Conservation (phyloP, 2,888 invertebrate species). For the Barypeithes pellucidus region DNA sequence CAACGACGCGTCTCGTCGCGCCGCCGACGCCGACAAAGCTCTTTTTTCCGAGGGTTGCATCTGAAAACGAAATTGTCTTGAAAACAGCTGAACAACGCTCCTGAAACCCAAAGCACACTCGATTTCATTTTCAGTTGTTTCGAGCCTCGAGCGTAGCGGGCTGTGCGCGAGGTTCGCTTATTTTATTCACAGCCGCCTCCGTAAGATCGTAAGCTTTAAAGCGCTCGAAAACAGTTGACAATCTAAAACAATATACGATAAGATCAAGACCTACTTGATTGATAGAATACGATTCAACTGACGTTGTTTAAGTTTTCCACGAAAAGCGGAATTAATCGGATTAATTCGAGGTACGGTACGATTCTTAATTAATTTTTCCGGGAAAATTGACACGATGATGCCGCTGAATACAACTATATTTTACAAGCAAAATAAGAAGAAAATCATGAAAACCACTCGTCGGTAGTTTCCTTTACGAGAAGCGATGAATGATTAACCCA, state of each 20-base stretch:
- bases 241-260: slow-evolving; percentile 21
- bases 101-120: slow-evolving; percentile 45
- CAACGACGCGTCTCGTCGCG: slow-evolving; percentile 26
- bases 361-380: slow-evolving; percentile 8
- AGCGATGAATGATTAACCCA: slow-evolving; percentile 21
- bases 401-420: slow-evolving; percentile 4
- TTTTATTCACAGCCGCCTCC: slow-evolving; percentile 28
- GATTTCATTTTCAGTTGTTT: slow-evolving; percentile 50
- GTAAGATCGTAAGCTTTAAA: slow-evolving; percentile 22
- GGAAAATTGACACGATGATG: slow-evolving; percentile 19
- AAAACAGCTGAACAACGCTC: slow-evolving; percentile 48
- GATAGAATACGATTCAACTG: background rate
- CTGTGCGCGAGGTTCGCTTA: slow-evolving; percentile 38
- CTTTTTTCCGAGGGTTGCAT: slow-evolving; percentile 27
- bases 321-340: background rate
- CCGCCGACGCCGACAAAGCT: slow-evolving; percentile 33
- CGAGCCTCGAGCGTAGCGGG: slow-evolving; percentile 46
- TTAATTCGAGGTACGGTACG: slow-evolving; percentile 2
- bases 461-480: slow-evolving; percentile 21
- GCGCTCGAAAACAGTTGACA: slow-evolving; percentile 30
- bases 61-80: slow-evolving; percentile 35
- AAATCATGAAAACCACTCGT: slow-evolving; percentile 22
- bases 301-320: background rate
- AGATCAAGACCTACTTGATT: slow-evolving; percentile 2
- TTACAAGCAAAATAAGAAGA: slow-evolving; percentile 34